Evolutionary conservation across 2,113 vertebrate genomes (phyloP).

Genomic region (Sarotherodon lohbergeri): DNA sequence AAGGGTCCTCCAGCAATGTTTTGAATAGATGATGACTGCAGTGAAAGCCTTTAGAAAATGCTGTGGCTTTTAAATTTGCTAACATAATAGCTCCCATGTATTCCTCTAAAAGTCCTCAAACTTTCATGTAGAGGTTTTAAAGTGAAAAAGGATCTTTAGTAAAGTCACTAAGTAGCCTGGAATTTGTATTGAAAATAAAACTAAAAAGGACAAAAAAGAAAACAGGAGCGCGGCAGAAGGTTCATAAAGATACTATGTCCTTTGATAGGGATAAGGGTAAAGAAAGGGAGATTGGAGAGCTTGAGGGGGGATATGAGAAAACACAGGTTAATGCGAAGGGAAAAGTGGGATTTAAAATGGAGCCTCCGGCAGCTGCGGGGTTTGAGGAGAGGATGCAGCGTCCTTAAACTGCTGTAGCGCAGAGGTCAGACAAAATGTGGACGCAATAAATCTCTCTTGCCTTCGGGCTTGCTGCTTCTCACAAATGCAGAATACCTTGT

Average conservation of each 20-base stretch:
- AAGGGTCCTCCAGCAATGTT: background rate
- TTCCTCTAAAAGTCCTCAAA: background rate
- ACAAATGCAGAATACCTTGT: background rate
- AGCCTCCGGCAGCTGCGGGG: constrained; percentile 21
- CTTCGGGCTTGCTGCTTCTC: background rate
- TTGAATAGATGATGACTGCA: background rate
- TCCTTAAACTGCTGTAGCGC: background rate
- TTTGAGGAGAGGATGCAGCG: constrained; percentile 1
- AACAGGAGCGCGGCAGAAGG: background rate
- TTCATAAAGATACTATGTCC: background rate
- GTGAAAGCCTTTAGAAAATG: background rate
- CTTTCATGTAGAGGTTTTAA: background rate
- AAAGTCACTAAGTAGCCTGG: background rate
- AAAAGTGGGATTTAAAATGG: constrained; percentile 13
- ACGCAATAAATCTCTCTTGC: constrained; percentile 33
- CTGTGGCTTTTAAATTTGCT: background rate
- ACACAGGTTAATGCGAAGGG: constrained; percentile 11
- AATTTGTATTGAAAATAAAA: background rate
- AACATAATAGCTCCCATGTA: background rate
- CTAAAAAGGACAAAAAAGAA: background rate
- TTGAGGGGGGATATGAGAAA: constrained; percentile 34
- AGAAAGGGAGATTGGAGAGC: background rate
- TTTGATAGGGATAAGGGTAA: constrained; percentile 12
- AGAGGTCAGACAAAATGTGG: constrained; percentile 48
- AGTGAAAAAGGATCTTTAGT: background rate